A percentile compares a stretch with the other conserved stretches of the same genome.
Evolutionary conservation across 2,888 invertebrate genomes (phyloP).

Genomic region (Xylota sylvarum): DNA sequence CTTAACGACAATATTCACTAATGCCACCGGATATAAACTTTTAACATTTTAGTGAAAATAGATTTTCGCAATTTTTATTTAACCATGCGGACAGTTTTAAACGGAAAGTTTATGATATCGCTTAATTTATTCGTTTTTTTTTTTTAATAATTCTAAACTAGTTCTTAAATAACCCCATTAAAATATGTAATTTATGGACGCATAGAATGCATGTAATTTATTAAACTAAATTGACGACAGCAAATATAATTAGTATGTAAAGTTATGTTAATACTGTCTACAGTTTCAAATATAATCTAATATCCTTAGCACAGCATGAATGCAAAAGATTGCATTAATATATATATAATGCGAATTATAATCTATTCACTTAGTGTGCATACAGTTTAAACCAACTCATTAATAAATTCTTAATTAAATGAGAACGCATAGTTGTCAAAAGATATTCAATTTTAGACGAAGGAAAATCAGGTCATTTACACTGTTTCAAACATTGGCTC

Average conservation of each 20-base stretch:
- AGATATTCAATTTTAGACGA: conserved; percentile 29
- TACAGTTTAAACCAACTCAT: conserved; percentile 45
- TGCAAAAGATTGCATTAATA: not conserved
- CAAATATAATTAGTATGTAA: too few relatives aligned
- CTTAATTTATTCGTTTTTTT: not conserved
- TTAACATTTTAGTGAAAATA: not conserved
- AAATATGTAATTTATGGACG: not conserved
- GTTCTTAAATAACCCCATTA: not conserved
- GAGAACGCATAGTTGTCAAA: conserved; percentile 52
- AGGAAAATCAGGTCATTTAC: conserved; percentile 60
- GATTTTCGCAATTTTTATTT: not conserved
- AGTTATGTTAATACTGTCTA: too few relatives aligned
- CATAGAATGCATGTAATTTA: not conserved
- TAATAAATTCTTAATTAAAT: conserved; percentile 37
- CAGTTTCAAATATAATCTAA: not conserved
- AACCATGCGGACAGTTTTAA: not conserved
- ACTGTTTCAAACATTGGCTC: conserved; percentile 37
- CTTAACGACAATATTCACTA: not conserved
- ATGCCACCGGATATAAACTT: not conserved
- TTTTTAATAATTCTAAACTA: not conserved
- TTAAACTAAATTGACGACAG: too few relatives aligned
- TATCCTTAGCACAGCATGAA: not conserved
- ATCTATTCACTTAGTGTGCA: not conserved
- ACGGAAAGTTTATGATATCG: conserved; percentile 10
- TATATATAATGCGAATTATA: not conserved